phyloP scores from a whole-genome alignment of 2,113 vertebrate species.

The Gavialis gangeticus region DNA sequence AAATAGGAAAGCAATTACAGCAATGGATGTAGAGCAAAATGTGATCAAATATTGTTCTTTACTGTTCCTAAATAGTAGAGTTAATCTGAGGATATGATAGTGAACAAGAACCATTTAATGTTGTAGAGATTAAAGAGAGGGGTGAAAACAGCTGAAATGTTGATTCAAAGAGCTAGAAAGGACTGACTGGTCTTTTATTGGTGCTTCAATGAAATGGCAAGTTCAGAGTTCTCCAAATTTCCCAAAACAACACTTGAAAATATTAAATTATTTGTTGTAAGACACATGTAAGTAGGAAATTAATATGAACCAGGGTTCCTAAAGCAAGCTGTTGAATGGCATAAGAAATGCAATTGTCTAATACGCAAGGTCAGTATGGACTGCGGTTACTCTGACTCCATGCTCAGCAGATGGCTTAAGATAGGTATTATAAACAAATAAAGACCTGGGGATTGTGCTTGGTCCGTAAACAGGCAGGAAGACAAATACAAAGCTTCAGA shows the following conservation, averaged over 20 bases:
- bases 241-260: neutral
- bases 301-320: neutral
- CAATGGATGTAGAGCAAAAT: neutral
- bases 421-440: neutral
- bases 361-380: neutral
- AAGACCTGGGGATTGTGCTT: neutral
- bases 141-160: neutral
- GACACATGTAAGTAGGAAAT: neutral
- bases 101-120: neutral
- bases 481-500: neutral
- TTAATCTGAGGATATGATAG: neutral
- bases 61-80: neutral
- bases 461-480: neutral
- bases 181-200: neutral
- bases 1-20: neutral
- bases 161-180: neutral
- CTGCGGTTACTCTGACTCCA: neutral
- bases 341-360: constrained; percentile 44
- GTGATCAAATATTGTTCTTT: neutral
- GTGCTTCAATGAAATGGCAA: neutral
- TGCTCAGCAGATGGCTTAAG: neutral
- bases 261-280: neutral
- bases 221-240: neutral
- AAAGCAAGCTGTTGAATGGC: constrained; percentile 17
- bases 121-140: neutral